Base-by-base conservation (phyloP, 2,888 invertebrate genomes). In the Omphaloscelis lunosa region DNA sequence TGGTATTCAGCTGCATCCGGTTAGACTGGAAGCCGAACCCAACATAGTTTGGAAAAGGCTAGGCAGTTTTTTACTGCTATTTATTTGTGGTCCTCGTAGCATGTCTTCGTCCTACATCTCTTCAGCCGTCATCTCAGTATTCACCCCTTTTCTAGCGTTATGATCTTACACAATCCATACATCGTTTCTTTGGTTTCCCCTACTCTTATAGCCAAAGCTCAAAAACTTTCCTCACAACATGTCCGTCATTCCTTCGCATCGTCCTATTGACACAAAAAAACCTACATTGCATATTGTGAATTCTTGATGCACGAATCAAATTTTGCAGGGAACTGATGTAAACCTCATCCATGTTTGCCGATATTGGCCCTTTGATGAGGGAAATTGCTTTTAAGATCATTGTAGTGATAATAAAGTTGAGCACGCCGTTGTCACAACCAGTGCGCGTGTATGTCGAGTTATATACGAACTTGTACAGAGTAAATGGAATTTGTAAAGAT, bases 351-450 rank as follows among this genome's bases (percentile, higher is more conserved):
- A 41, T 61, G 15, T 61, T 61, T 61, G 15, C 41, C 9, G 9
- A 69, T 29, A 41, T 41, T 59, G 41, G 15, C 27, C 12, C 15
- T 34, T 58, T 58, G 34, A 45, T 34, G n/a, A 27, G 45, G 17
- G 45, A 58, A 72, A 73, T 72, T 27, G 58, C 34, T 27, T 72
- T 71, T 20, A 45, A 34, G 27, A 3, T 27, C 34, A 23, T 72
- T 72, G 58, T 72, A 59, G 45, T 17, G 20, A 45, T 71, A 29
- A 53, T 70, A 29, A 53, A 53, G 72, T 69, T 48, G 7, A 20
- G 12, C 27, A 27, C 39, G n/a, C 6, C 7, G 39, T 17, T n/a
- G 23, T 20, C 41, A 8, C 23, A 71, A 53, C 29, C 41, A 70
- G 39, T 71, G 23, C 27, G 20, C 4, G 20, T 45, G 0, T 48